These are phyloP conservation scores for Megamerina dolium DNA, from an alignment of 2,888 invertebrate genomes.

Conservation along the genomic window DNA sequence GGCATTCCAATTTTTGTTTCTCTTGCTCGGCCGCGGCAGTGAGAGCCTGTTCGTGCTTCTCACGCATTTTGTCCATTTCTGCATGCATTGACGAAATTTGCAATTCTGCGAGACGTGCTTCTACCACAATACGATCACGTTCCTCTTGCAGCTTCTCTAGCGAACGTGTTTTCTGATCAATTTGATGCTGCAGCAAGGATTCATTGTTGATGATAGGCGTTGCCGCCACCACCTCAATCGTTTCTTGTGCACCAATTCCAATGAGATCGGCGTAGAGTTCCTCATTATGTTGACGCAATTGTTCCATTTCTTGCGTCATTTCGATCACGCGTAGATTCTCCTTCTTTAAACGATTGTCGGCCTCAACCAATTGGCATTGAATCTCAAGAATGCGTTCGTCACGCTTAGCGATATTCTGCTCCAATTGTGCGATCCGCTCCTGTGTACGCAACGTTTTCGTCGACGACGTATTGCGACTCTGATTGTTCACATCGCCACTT, in stretches of 20 bases:
- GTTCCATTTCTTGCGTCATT: conserved; percentile 33
- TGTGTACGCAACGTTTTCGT: conserved; percentile 35
- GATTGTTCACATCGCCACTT: conserved; percentile 25
- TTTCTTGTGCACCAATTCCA: conserved; percentile 29
- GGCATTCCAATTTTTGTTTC: conserved; percentile 26
- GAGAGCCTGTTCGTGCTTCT: conserved; percentile 31
- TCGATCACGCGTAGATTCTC: conserved; percentile 40
- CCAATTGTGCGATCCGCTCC: conserved; percentile 50
- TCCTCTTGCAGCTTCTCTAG: conserved; percentile 47
- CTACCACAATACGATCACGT: conserved; percentile 38
- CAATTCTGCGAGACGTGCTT: conserved; percentile 36
- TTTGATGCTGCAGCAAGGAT: conserved; percentile 29
- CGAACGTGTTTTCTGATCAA: conserved; percentile 32
- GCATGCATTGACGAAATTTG: conserved; percentile 35
- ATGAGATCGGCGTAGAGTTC: conserved; percentile 35
- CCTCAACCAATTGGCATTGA: conserved; percentile 43
- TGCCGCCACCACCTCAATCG: not conserved
- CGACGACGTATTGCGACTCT: conserved; percentile 30
- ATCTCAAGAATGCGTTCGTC: conserved; percentile 48
- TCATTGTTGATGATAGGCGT: conserved; percentile 14
- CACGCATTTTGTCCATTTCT: conserved; percentile 37
- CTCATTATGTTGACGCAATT: conserved; percentile 34
- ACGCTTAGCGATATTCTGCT: conserved; percentile 46
- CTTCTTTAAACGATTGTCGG: conserved; percentile 43
- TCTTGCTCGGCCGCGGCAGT: conserved; percentile 34